phyloP scores from a whole-genome alignment of 2,888 invertebrate genomes.

The Erebia ligea region DNA sequence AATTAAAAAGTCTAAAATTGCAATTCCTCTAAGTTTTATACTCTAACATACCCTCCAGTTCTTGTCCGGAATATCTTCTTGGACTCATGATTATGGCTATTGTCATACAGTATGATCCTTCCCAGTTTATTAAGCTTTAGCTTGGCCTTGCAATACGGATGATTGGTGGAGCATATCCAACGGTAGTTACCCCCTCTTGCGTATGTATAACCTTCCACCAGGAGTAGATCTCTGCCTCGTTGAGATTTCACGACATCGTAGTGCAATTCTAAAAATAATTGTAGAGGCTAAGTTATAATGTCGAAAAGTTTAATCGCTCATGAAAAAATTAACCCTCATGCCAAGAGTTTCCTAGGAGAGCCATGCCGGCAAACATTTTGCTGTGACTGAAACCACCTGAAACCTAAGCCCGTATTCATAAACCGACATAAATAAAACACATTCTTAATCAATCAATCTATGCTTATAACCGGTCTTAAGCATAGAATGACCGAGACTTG shows the following conservation, averaged over 20 bases:
- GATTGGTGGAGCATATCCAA: conserved; percentile 57
- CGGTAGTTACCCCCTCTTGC: conserved; percentile 38
- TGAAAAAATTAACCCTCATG: not conserved
- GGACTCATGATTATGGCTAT: conserved; percentile 49
- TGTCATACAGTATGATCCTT: conserved; percentile 40
- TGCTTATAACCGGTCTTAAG: too few species aligned
- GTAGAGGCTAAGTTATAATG: not conserved
- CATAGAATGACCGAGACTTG: too few species aligned
- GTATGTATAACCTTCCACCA: conserved; percentile 51
- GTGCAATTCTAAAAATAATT: conserved; percentile 26
- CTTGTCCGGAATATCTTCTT: conserved; percentile 43
- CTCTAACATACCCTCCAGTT: conserved; percentile 29
- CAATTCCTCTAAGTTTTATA: not conserved
- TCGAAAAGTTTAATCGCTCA: not conserved
- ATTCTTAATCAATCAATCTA: too few species aligned
- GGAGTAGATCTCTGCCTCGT: conserved; percentile 47
- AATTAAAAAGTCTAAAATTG: not conserved
- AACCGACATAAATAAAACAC: too few species aligned
- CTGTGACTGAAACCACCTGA: too few species aligned
- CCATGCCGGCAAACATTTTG: too few species aligned
- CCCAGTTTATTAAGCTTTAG: conserved; percentile 47
- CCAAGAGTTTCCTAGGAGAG: too few species aligned
- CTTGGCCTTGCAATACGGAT: conserved; percentile 48
- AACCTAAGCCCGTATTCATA: too few species aligned
- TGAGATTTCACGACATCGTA: conserved; percentile 50